phyloP scores from a whole-genome alignment of 1,140 invertebrate genomes.

The Drosophila littoralis region DNA sequence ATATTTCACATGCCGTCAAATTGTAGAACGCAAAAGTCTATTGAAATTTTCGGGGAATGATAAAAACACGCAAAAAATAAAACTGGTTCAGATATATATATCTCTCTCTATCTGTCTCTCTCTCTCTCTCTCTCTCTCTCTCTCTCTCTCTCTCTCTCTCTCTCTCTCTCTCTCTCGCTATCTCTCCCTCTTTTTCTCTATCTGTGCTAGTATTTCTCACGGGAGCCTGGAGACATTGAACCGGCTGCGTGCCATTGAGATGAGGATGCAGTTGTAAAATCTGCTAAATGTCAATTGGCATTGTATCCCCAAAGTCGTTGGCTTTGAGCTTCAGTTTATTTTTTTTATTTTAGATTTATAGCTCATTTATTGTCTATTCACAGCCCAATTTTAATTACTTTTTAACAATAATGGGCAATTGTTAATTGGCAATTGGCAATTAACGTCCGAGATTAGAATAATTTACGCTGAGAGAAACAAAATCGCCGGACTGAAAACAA shows the following conservation, averaged over 20 bases:
- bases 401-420: conserved; percentile 24
- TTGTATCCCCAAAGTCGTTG: conserved; percentile 9
- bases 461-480: conserved; percentile 2
- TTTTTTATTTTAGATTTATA: conserved; percentile 13
- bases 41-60: conserved; percentile 2
- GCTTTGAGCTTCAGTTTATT: conserved; percentile 6
- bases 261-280: conserved; percentile 55
- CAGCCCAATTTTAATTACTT: conserved; percentile 28
- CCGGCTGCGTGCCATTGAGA: conserved; percentile 21
- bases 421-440: conserved; percentile 13
- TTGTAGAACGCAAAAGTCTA: conserved; percentile 32
- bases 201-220: conserved; percentile 37
- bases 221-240: conserved; percentile 3
- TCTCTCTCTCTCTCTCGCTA: neutral
- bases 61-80: conserved; percentile 14
- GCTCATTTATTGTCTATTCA: conserved; percentile 8
- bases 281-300: conserved; percentile 50
- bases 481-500: no score
- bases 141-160: no score
- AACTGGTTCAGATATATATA: conserved; percentile 49
- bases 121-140: neutral
- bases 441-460: conserved; percentile 15
- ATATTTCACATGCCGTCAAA: conserved; percentile 57
- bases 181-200: neutral
- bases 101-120: neutral